Base-by-base conservation (phyloP, 2,113 vertebrate genomes). In the Telmatochromis brichardi region DNA sequence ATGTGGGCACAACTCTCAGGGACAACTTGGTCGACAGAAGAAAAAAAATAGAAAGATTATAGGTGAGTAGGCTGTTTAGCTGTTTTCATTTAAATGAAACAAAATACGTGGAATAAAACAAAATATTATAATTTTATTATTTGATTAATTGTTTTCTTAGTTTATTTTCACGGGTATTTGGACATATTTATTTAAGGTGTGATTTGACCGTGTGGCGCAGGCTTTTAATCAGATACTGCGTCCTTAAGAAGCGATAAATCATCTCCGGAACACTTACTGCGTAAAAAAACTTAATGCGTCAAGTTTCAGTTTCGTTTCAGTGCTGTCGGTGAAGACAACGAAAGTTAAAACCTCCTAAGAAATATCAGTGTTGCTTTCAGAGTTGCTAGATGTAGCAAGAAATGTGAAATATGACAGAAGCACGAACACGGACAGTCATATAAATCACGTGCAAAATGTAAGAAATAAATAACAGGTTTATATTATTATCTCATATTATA, bases 261-360 rank as follows among this genome's bases (percentile, higher is more conserved):
- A 33, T 10, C 12, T 6, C 15, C 2, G 3, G 10, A 7, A 15
- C 5, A n/a, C 10, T 14, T 26, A 57, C 5, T 8, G 9, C 17
- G 33, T 33, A 85, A 26, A 4, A 1, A 35, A 6, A 7, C 5
- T 17, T 2, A 5, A 7, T 5, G 33, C 21, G 15, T 5, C 6
- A 10, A 14, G 82, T 94, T 94, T 95, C 88, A 45, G 78, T 96
- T 96, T 96, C 92, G 88, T 94, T 96, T 96, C 92, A 9, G 4
- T 31, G 3, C 3, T 3, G 4, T 60, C 6, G 1, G 7, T 3
- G 1, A 12, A 9, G 2, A 7, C 12, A 88, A 57, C 76, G 88
- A 94, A 91, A 93, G 53, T 86, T 53, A 91, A 58, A 28, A 31
- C 71, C 4, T 37, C 12, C 68, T 33, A 35, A 76, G 40, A 76